Percentiles rank a stretch among this genome's conserved stretches.
These are phyloP conservation scores for Pterobdella sp. DNA, from an alignment of 2,888 invertebrate species.

Conservation along the genomic window DNA sequence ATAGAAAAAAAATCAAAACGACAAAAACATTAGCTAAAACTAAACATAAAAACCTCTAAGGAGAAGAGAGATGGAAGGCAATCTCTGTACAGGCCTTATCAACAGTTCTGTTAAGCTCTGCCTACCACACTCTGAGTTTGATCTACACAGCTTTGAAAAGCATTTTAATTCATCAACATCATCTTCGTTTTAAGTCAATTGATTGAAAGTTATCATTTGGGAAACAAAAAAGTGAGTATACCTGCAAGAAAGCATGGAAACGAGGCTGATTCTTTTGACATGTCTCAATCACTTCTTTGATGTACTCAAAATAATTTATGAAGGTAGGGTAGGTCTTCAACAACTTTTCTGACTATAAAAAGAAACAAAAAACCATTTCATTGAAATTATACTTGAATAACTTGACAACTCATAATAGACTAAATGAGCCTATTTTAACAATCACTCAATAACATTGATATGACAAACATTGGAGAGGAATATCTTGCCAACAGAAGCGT, in stretches of 20 bases:
- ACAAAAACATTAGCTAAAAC: not conserved
- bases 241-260: slow-evolving; percentile 96
- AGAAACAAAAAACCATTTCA: too few species aligned
- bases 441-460: not conserved
- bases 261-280: slow-evolving; percentile 87
- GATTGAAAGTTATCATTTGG: too few species aligned
- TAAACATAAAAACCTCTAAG: slow-evolving; percentile 64
- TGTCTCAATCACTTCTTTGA: slow-evolving; percentile 80
- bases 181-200: not conserved
- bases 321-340: slow-evolving; percentile 92
- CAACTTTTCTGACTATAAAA: slow-evolving; percentile 68
- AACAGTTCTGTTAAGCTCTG: slow-evolving; percentile 90
- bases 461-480: slow-evolving; percentile 66
- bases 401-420: too few species aligned
- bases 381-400: too few species aligned
- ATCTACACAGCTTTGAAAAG: slow-evolving; percentile 61
- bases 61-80: slow-evolving; percentile 89
- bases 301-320: slow-evolving; percentile 94
- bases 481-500: slow-evolving; percentile 75
- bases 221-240: slow-evolving; percentile 56
- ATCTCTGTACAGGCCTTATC: slow-evolving; percentile 91
- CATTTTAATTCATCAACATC: not conserved
- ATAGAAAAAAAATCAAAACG: not conserved
- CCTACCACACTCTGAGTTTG: slow-evolving; percentile 84
- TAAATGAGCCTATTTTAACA: not conserved